Percentiles rank a stretch among this genome's conserved stretches.
Evolutionary conservation across 2,113 vertebrate species (phyloP).

Genomic region (Trichomycterus rosablanca): DNA sequence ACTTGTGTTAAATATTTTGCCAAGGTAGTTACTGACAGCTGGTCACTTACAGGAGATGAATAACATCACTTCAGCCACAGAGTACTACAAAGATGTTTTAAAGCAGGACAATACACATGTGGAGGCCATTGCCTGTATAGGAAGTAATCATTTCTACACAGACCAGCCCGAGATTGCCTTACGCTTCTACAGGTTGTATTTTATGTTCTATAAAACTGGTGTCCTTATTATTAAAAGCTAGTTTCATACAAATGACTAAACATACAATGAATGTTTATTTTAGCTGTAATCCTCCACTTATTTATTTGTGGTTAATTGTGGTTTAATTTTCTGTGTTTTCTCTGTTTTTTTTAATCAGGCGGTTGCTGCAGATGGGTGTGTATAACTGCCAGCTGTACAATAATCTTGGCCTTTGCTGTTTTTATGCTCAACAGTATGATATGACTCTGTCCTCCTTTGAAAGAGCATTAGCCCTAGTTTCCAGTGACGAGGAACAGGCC

Average conservation of each 20-base stretch:
- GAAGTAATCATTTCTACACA: conserved; percentile 94
- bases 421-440: conserved; percentile 97
- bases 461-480: conserved; percentile 81
- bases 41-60: conserved; percentile 83
- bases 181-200: conserved; percentile 86
- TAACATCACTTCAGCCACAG: conserved; percentile 79
- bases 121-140: conserved; percentile 94
- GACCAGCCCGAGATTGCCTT: conserved; percentile 94
- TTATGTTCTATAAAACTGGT: not conserved
- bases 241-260: not conserved
- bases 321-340: not conserved
- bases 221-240: not conserved
- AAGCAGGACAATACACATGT: conserved; percentile 95
- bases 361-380: conserved; percentile 94
- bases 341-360: conserved; percentile 62
- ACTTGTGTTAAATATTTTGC: not conserved
- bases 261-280: not conserved
- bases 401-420: conserved; percentile 96
- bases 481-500: conserved; percentile 84
- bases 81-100: conserved; percentile 91
- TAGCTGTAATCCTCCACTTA: not conserved
- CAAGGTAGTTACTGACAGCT: not conserved
- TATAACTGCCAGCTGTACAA: conserved; percentile 96
- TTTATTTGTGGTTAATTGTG: too few relatives aligned
- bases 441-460: conserved; percentile 95